phyloP scores from a whole-genome alignment of 1,140 invertebrate species.

The Tenebrio molitor region DNA sequence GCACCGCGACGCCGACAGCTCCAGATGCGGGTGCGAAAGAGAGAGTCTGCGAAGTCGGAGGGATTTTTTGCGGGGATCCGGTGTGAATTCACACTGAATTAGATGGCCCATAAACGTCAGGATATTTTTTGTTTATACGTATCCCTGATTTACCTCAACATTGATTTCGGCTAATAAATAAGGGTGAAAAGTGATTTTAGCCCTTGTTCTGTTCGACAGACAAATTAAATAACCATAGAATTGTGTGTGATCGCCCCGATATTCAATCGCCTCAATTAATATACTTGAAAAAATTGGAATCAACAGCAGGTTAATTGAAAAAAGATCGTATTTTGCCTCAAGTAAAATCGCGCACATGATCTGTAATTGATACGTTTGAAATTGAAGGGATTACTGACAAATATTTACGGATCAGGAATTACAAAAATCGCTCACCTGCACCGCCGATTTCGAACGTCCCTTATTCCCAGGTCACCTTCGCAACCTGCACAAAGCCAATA shows the following conservation, averaged over 20 bases:
- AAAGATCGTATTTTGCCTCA: conserved; percentile 45
- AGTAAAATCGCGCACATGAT: conserved; percentile 44
- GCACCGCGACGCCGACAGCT: conserved; percentile 1
- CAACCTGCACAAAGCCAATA: conserved; percentile 16
- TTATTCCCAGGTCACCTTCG: conserved; percentile 25
- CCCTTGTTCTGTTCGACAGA: conserved; percentile 48
- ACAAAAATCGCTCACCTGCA: conserved; percentile 39
- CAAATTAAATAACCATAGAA: conserved; percentile 52
- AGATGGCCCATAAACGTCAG: conserved; percentile 61
- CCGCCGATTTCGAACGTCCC: conserved; percentile 26
- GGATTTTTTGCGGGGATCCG: conserved; percentile 36
- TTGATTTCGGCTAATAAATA: conserved; percentile 62
- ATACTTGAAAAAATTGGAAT: conserved; percentile 43
- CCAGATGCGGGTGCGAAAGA: background rate
- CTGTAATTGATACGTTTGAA: conserved; percentile 42
- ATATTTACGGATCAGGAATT: conserved; percentile 38
- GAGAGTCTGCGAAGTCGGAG: background rate
- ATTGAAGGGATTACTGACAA: conserved; percentile 41
- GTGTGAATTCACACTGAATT: conserved; percentile 55
- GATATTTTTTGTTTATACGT: conserved; percentile 50
- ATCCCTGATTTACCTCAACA: conserved; percentile 61
- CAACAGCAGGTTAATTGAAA: conserved; percentile 44
- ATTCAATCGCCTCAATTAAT: conserved; percentile 50
- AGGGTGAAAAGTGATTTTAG: conserved; percentile 59
- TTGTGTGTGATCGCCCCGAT: conserved; percentile 45